phyloP scores from a whole-genome alignment of 2,113 vertebrate genomes.

The Notechis scutatus region DNA sequence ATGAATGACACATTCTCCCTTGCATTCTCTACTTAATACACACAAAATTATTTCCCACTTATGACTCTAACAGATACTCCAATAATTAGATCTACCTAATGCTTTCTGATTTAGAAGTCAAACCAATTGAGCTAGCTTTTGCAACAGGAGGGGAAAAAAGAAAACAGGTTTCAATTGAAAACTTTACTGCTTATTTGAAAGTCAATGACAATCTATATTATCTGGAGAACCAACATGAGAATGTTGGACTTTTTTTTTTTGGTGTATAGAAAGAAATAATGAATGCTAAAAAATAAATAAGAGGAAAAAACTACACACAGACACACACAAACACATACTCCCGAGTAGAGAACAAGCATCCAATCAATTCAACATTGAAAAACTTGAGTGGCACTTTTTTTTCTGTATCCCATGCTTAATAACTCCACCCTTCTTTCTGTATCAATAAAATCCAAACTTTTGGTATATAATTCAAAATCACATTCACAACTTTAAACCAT shows the following conservation, averaged over 20 bases:
- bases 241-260: background rate
- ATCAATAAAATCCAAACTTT: background rate
- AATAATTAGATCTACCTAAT: background rate
- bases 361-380: background rate
- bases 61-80: background rate
- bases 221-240: background rate
- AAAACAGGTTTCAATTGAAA: background rate
- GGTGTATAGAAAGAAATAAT: background rate
- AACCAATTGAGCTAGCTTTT: background rate
- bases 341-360: background rate
- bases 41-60: background rate
- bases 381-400: background rate
- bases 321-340: background rate
- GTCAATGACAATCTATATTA: background rate
- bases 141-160: background rate
- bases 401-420: background rate
- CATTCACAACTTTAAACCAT: background rate
- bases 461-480: background rate
- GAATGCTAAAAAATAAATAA: background rate
- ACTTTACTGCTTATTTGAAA: background rate
- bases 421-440: background rate
- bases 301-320: background rate
- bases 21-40: background rate
- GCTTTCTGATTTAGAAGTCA: background rate
- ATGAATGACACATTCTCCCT: background rate